Conservation (phyloP, 2,113 vertebrate genomes). For the Orycteropus afer region DNA sequence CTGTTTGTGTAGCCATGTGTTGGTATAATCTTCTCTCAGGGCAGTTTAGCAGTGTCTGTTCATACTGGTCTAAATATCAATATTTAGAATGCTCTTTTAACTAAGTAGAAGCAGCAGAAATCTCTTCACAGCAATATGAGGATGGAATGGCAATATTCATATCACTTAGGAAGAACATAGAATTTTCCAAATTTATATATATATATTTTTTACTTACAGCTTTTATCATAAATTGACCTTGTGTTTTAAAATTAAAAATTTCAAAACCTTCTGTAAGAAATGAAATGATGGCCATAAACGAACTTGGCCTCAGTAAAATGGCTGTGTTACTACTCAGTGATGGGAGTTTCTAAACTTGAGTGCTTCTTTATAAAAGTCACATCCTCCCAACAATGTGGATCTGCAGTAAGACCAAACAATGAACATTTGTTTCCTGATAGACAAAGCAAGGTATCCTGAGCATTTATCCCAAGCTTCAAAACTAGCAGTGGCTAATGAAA, state of each 20-base stretch:
- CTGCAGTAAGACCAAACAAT: neutral
- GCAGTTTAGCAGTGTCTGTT: neutral
- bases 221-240: constrained; percentile 1
- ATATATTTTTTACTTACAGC: neutral
- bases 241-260: neutral
- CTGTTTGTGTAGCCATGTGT: neutral
- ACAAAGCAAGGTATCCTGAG: neutral
- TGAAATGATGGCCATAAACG: neutral
- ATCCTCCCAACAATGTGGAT: neutral
- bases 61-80: neutral
- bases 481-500: neutral
- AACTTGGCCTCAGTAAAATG: neutral
- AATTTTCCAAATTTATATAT: neutral
- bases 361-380: neutral
- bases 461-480: neutral
- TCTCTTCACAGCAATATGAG: neutral
- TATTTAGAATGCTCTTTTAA: constrained; percentile 3
- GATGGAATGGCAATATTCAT: neutral
- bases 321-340: neutral
- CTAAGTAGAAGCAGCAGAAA: neutral
- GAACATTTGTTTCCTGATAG: neutral
- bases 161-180: neutral
- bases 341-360: neutral
- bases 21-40: neutral
- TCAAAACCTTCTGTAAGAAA: constrained; percentile 20